Conservation (phyloP, 2,888 invertebrate genomes). For the Apoderus coryli region DNA sequence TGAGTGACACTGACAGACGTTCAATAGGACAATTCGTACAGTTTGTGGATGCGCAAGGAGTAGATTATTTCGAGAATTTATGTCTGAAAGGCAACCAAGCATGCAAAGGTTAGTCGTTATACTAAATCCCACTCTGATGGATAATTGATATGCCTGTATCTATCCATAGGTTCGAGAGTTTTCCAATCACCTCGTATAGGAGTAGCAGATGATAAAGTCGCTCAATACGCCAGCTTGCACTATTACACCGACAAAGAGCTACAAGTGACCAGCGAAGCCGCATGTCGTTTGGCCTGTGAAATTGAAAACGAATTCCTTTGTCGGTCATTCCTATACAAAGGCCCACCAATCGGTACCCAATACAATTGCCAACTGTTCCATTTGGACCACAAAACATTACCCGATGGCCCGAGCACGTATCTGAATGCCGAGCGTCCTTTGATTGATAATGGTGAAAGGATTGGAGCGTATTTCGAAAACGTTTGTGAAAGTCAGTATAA, state of each 20-base stretch:
- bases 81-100: constrained; percentile 74
- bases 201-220: constrained; percentile 81
- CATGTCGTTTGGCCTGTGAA: constrained; percentile 82
- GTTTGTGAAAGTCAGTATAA: constrained; percentile 66
- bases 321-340: constrained; percentile 62
- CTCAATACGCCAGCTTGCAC: constrained; percentile 81
- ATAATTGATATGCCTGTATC: too few relatives aligned
- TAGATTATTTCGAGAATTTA: constrained; percentile 80
- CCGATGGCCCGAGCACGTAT: constrained; percentile 85
- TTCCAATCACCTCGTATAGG: constrained; percentile 76
- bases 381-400: constrained; percentile 79
- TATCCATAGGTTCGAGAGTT: constrained; percentile 45
- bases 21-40: constrained; percentile 81
- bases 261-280: constrained; percentile 76
- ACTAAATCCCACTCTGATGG: too few relatives aligned
- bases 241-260: constrained; percentile 90
- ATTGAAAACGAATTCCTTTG: constrained; percentile 88
- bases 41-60: constrained; percentile 72
- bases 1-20: constrained; percentile 79
- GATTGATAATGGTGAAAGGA: constrained; percentile 80
- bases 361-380: constrained; percentile 90
- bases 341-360: constrained; percentile 40
- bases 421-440: constrained; percentile 79
- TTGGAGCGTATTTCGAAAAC: constrained; percentile 83
- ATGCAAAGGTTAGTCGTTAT: constrained; percentile 48